Base-by-base conservation (phyloP, 1,140 invertebrate genomes). In the Nixonia krombeini region DNA sequence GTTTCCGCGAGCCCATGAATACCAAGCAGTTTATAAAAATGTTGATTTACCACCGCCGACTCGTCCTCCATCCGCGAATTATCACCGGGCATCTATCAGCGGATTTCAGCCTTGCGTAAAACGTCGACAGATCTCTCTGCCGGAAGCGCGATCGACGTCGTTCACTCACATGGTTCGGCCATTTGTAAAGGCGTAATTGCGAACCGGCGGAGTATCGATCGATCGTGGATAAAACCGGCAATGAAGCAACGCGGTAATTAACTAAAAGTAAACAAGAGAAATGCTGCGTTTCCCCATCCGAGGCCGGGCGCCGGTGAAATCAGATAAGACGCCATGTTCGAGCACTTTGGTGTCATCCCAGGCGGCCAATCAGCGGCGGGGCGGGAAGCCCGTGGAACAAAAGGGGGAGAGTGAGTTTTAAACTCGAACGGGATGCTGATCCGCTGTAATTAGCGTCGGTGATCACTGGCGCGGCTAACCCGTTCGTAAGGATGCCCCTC, bases 1-100 rank as follows among this genome's bases (percentile, higher is more conserved):
- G 61, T 61, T 62, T 69, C 71, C 70, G 58, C 81, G 74, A 70
- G 47, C 78, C 79, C 75, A 82, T 83, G 81, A 83, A 83, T 83
- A 83, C 80, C 81, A 77, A 83, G 75, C 73, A 78, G 81, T 82
- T 83, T 81, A 83, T 83, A 83, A 83, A 83, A 83, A 83, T 83
- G 81, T 83, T 81, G 81, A 83, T 83, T 82, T 82, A 83, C 79
- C 79, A 65, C 56, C 61, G n/a, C n/a, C n/a, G n/a, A n/a, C n/a
- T n/a, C n/a, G n/a, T n/a, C 56, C 55, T 59, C 47, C 35, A n/a
- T n/a, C n/a, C n/a, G n/a, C n/a, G n/a, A n/a, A n/a, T n/a, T n/a
- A n/a, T n/a, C n/a, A n/a, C n/a, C n/a, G n/a, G n/a, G n/a, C n/a
- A n/a, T n/a, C n/a, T n/a, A n/a, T n/a, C n/a, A n/a, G n/a, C n/a